A percentile compares a stretch with the other conserved stretches of the same genome.
phyloP scores from a whole-genome alignment of 2,888 invertebrate species.

The Omphaloscelis lunosa region DNA sequence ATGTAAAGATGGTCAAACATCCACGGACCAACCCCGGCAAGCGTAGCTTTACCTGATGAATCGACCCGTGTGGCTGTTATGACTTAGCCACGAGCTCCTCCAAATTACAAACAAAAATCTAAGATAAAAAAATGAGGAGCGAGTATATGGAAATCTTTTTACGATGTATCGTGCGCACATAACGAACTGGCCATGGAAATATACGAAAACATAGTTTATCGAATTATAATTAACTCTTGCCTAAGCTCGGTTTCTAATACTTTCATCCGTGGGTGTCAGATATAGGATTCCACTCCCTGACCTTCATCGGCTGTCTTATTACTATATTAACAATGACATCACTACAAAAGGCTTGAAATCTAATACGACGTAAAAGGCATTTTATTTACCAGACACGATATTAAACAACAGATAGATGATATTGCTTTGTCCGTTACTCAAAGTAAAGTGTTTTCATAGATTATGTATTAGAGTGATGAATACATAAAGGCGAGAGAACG shows the following conservation, averaged over 20 bases:
- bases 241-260: conserved; percentile 9
- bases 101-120: neutral
- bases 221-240: neutral
- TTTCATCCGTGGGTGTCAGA: conserved; percentile 15
- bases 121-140: neutral
- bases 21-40: too few species aligned
- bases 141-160: neutral
- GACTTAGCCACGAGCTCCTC: too few species aligned
- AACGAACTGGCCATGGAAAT: neutral
- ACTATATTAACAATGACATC: conserved; percentile 50
- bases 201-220: neutral
- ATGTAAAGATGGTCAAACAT: too few species aligned
- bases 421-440: conserved; percentile 25
- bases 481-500: conserved; percentile 12
- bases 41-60: too few species aligned
- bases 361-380: conserved; percentile 33
- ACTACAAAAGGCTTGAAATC: conserved; percentile 13
- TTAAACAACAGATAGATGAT: conserved; percentile 24
- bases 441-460: conserved; percentile 24
- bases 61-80: too few species aligned
- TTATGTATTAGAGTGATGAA: conserved; percentile 23
- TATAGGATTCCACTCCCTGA: conserved; percentile 40
- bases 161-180: neutral
- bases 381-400: conserved; percentile 28
- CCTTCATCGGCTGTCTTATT: conserved; percentile 51